Conservation (phyloP, 2,797 vertebrate genomes). For the Euphonia xanthogaster region DNA sequence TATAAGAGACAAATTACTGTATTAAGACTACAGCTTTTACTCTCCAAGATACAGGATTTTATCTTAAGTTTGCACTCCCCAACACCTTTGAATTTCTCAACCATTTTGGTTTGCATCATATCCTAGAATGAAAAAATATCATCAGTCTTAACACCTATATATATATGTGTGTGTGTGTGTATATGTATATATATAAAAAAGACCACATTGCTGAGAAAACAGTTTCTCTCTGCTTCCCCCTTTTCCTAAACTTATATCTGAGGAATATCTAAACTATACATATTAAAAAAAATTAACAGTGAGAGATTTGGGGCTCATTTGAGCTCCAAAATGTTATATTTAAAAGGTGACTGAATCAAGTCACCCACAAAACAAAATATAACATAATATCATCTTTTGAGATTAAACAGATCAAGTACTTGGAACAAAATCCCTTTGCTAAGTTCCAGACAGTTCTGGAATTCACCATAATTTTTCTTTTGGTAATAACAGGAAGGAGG, state of each 20-base stretch:
- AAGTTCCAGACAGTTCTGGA: background rate
- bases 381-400: background rate
- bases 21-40: background rate
- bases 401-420: background rate
- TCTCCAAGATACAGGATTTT: background rate
- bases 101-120: background rate
- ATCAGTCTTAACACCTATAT: background rate
- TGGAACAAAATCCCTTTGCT: background rate
- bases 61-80: background rate
- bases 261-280: background rate
- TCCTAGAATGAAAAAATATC: background rate
- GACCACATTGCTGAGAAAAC: background rate
- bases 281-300: background rate
- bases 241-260: background rate
- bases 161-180: too few relatives aligned
- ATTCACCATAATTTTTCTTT: background rate
- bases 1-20: background rate
- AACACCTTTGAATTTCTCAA: background rate
- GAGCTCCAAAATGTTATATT: background rate
- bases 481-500: background rate
- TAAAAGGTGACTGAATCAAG: background rate
- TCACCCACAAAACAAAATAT: background rate
- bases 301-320: background rate
- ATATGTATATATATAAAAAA: fast-evolving
- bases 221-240: background rate